phyloP scores from a whole-genome alignment of 2,113 vertebrate species.

The Uria lomvia region DNA sequence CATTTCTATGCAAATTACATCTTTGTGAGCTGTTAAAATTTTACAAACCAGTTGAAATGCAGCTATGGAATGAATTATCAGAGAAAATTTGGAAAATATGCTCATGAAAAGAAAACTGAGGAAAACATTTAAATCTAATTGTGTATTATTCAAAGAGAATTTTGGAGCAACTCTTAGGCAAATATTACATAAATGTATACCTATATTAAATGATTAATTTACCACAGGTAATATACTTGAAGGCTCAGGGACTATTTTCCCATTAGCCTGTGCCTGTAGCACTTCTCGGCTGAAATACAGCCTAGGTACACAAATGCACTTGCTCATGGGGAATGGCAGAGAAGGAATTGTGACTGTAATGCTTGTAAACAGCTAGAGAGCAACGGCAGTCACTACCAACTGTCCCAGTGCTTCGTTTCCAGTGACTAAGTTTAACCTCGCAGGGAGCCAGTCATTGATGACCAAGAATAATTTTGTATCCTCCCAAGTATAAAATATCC shows the following conservation, averaged over 20 bases:
- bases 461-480: not conserved
- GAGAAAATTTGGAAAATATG: slow-evolving; percentile 55
- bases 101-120: slow-evolving; percentile 41
- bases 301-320: not conserved
- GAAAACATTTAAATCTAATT: slow-evolving; percentile 61
- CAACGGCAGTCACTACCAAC: not conserved
- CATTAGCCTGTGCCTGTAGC: not conserved
- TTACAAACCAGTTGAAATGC: slow-evolving; percentile 52
- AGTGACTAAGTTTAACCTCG: not conserved
- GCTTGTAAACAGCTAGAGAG: not conserved
- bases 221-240: slow-evolving; percentile 52
- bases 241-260: slow-evolving; percentile 39
- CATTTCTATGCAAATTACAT: slow-evolving; percentile 67
- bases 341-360: not conserved
- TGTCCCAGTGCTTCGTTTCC: not conserved
- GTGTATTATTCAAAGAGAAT: slow-evolving; percentile 52
- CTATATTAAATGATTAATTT: slow-evolving; percentile 62
- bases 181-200: slow-evolving; percentile 59
- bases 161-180: slow-evolving; percentile 25
- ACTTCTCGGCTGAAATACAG: slow-evolving; percentile 25
- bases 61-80: slow-evolving; percentile 36
- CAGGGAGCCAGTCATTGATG: not conserved
- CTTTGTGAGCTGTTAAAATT: slow-evolving; percentile 57
- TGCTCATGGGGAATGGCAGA: not conserved
- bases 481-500: not conserved